Percentiles rank a stretch among this genome's conserved stretches.
Conservation (phyloP, 1,140 invertebrate genomes). For the Zaprionus taronus region DNA sequence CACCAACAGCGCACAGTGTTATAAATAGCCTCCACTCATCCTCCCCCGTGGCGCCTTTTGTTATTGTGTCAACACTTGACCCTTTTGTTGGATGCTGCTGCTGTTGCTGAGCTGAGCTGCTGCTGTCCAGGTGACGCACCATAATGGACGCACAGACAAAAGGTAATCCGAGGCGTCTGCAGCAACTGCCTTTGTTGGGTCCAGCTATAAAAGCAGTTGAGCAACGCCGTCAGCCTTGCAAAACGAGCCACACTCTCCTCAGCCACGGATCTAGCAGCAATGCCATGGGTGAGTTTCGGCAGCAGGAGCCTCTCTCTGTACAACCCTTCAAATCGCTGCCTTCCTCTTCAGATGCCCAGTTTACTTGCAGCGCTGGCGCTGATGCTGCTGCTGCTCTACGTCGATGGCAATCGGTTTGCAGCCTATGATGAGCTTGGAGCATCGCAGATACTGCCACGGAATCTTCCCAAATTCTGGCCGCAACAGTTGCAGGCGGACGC, state of each 20-base stretch:
- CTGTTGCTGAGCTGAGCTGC: neutral
- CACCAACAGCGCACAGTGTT: constrained; percentile 15
- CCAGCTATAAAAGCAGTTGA: constrained; percentile 57
- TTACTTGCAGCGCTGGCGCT: constrained; percentile 62
- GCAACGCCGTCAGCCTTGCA: constrained; percentile 38
- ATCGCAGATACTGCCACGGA: neutral
- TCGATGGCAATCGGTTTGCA: constrained; percentile 33
- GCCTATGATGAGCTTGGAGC: constrained; percentile 49
- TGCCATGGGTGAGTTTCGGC: constrained; percentile 64
- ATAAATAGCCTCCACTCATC: constrained; percentile 59
- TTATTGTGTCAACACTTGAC: constrained; percentile 71
- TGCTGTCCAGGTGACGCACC: constrained; percentile 69
- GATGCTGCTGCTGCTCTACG: constrained; percentile 35
- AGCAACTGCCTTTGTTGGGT: constrained; percentile 39
- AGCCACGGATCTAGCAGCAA: constrained; percentile 51
- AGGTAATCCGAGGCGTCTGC: constrained; percentile 68
- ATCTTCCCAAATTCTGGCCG: constrained; percentile 8
- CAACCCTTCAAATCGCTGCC: too few species aligned
- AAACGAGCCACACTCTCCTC: constrained; percentile 53
- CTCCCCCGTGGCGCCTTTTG: constrained; percentile 43
- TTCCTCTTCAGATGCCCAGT: constrained; percentile 45
- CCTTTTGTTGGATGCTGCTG: constrained; percentile 54
- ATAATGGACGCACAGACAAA: constrained; percentile 73
- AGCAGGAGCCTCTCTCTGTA: neutral
- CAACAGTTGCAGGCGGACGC: constrained; percentile 5